phyloP scores from a whole-genome alignment of 2,113 vertebrate genomes.

The Casuarius casuarius region DNA sequence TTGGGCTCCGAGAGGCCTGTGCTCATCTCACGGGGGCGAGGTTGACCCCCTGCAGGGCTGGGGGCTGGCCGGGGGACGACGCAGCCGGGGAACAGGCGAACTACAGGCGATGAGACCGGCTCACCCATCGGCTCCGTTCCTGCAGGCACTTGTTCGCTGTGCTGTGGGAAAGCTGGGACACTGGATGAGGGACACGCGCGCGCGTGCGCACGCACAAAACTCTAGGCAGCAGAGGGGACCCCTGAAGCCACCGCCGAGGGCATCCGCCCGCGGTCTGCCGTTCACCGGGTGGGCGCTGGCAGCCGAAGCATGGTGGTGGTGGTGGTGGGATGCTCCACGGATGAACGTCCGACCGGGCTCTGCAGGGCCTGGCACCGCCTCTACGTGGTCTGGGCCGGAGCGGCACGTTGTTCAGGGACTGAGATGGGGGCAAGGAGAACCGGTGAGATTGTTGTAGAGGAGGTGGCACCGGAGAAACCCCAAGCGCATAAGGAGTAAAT shows the following conservation, averaged over 20 bases:
- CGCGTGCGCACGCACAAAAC: too few relatives aligned
- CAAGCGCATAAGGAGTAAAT: background rate
- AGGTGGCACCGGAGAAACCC: background rate
- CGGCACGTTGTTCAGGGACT: fast-evolving
- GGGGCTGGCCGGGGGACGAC: background rate
- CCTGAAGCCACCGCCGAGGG: background rate
- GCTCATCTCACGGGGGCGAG: fast-evolving
- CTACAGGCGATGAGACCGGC: background rate
- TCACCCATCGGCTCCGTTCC: too few relatives aligned
- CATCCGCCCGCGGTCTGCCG: too few relatives aligned
- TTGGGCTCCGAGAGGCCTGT: fast-evolving
- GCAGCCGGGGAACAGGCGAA: background rate
- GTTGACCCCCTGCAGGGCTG: background rate
- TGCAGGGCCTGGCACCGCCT: fast-evolving
- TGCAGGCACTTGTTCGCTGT: background rate
- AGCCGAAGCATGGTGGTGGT: too few relatives aligned
- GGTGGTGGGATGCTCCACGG: too few relatives aligned
- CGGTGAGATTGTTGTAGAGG: background rate
- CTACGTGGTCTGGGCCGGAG: background rate
- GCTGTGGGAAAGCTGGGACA: too few relatives aligned
- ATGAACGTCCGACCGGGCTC: background rate
- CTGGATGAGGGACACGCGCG: too few relatives aligned
- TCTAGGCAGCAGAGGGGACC: background rate
- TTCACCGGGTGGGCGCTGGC: too few relatives aligned
- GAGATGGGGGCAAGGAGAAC: background rate